phyloP scores from a whole-genome alignment of 2,113 vertebrate genomes.

The Sturnira hondurensis region DNA sequence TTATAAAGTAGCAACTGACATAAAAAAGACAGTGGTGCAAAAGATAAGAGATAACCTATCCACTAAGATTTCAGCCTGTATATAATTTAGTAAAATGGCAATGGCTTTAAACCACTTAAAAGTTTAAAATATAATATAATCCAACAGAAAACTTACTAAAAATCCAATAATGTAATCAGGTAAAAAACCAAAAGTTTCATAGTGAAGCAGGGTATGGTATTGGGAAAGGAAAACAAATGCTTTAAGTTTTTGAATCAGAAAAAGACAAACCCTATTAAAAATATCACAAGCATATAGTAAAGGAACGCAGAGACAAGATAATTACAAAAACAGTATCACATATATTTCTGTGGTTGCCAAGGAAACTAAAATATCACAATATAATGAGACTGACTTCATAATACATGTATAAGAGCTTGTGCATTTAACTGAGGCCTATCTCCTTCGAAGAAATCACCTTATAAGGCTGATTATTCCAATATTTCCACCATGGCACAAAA shows the following conservation, averaged over 20 bases:
- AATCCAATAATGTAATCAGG: not conserved
- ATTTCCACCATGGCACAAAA: not conserved
- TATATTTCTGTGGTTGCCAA: not conserved
- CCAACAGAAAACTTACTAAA: conserved; percentile 42
- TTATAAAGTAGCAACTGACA: not conserved
- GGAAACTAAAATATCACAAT: not conserved
- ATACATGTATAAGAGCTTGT: not conserved
- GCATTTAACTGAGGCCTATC: not conserved
- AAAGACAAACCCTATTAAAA: conserved; percentile 34
- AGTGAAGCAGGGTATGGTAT: not conserved
- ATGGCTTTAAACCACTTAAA: not conserved
- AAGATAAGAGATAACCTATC: not conserved
- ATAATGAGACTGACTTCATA: conserved; percentile 27
- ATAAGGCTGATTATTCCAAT: conserved; percentile 11
- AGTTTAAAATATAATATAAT: conserved; percentile 2
- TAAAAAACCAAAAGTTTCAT: not conserved
- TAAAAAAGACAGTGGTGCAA: not conserved
- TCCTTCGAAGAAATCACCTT: conserved; percentile 13
- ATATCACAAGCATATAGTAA: not conserved
- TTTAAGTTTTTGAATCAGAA: conserved; percentile 5
- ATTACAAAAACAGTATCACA: not conserved
- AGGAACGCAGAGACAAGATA: conserved; percentile 5
- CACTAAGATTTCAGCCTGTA: not conserved
- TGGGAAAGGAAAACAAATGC: conserved; percentile 14
- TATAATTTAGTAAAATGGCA: not conserved